These are phyloP conservation scores for Ceryle rudis DNA, from an alignment of 2,797 vertebrate species.

Conservation along the genomic window DNA sequence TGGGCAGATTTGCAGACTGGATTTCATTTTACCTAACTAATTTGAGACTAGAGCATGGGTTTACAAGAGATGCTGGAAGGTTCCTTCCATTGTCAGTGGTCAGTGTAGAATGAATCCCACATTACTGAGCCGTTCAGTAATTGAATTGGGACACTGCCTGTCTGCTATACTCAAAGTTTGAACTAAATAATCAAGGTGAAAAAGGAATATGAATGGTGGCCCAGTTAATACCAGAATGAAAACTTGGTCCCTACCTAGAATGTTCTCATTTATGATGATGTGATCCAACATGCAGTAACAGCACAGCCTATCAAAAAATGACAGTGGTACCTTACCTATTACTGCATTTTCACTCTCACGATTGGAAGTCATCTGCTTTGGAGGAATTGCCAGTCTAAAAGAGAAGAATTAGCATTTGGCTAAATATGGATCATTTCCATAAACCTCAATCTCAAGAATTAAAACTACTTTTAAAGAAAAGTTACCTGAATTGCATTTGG, in stretches of 20 bases:
- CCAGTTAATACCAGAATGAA: neutral
- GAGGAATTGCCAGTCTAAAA: conserved; percentile 69
- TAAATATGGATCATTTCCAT: neutral
- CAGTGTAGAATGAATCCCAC: neutral
- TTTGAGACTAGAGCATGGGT: neutral
- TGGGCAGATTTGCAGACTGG: neutral
- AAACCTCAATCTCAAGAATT: neutral
- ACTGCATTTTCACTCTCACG: conserved; percentile 53
- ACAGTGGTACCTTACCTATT: conserved; percentile 46
- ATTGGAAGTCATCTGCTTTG: conserved; percentile 54
- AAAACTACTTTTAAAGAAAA: conserved; percentile 50
- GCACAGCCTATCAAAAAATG: neutral
- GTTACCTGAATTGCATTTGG: conserved; percentile 78
- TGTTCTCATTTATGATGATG: neutral
- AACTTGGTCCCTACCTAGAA: neutral
- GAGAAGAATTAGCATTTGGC: conserved; percentile 34
- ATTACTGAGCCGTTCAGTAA: neutral
- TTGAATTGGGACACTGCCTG: neutral
- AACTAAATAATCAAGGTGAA: neutral
- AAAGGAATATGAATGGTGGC: neutral
- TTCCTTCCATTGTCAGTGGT: neutral
- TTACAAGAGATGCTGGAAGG: neutral
- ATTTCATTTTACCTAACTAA: neutral
- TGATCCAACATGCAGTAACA: neutral
- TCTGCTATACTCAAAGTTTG: neutral